Evolutionary conservation across 2,797 vertebrate species (phyloP).

Genomic region (Smutsia gigantea): DNA sequence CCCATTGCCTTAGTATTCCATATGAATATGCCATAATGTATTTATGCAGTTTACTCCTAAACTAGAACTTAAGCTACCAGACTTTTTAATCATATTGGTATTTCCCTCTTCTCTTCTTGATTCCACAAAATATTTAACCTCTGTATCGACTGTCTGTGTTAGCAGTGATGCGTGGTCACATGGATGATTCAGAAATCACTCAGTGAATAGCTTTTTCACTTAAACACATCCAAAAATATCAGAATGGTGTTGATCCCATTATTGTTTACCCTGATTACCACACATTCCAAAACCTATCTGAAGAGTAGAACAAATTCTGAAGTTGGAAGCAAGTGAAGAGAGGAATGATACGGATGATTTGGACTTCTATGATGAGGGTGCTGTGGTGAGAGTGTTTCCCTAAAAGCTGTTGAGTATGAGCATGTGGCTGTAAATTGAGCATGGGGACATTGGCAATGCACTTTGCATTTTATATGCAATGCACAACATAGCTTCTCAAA

Average conservation of each 20-base stretch:
- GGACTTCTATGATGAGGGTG: background rate
- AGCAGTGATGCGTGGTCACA: background rate
- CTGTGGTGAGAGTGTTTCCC: background rate
- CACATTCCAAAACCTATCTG: background rate
- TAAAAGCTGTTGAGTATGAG: background rate
- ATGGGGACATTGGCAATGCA: background rate
- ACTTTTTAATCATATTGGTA: background rate
- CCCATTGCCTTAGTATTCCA: background rate
- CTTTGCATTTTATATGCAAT: background rate
- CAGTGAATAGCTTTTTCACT: background rate
- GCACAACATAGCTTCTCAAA: background rate
- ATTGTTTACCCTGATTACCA: background rate
- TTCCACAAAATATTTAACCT: background rate
- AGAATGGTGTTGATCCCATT: background rate
- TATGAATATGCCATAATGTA: background rate
- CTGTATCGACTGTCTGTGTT: background rate
- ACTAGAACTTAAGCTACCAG: background rate
- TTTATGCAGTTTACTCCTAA: conserved; percentile 9
- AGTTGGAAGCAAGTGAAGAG: background rate
- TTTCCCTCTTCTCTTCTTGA: background rate
- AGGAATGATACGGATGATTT: background rate
- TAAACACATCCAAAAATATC: background rate
- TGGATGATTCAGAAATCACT: background rate
- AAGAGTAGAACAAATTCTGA: background rate
- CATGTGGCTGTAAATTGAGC: background rate